Evolutionary conservation across 2,888 invertebrate genomes (phyloP).

Genomic region (Branchinecta sandiegonensis): DNA sequence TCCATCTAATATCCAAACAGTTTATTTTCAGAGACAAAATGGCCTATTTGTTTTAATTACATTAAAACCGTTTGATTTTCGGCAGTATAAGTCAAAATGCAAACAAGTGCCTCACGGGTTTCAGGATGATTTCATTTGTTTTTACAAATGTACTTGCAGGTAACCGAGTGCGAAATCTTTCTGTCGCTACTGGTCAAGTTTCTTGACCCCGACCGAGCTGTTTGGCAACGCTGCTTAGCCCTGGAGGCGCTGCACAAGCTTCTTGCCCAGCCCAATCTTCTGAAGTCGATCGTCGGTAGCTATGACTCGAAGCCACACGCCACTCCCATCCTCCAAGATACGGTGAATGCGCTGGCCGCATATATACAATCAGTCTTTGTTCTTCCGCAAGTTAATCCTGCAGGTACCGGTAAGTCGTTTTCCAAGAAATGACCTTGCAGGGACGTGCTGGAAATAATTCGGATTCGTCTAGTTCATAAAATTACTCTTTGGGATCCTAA

Average conservation of each 20-base stretch:
- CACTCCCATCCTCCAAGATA: constrained; percentile 84
- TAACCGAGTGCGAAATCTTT: constrained; percentile 97
- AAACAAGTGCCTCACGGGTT: constrained; percentile 18
- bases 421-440: too few species aligned
- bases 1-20: too few species aligned
- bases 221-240: constrained; percentile 90
- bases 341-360: constrained; percentile 80
- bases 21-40: too few species aligned
- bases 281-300: constrained; percentile 81
- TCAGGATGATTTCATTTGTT: constrained; percentile 24
- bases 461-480: too few species aligned
- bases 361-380: constrained; percentile 85
- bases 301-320: constrained; percentile 91
- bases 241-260: constrained; percentile 91
- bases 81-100: too few species aligned
- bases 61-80: too few species aligned
- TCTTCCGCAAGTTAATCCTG: constrained; percentile 39
- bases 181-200: constrained; percentile 91
- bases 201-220: constrained; percentile 85
- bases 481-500: too few species aligned
- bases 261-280: constrained; percentile 68
- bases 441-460: too few species aligned
- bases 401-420: constrained; percentile 20
- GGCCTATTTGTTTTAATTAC: too few species aligned
- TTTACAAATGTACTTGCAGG: constrained; percentile 39